These are phyloP conservation scores for Odontomyia ornata DNA, from an alignment of 2,888 invertebrate species.

Conservation along the genomic window DNA sequence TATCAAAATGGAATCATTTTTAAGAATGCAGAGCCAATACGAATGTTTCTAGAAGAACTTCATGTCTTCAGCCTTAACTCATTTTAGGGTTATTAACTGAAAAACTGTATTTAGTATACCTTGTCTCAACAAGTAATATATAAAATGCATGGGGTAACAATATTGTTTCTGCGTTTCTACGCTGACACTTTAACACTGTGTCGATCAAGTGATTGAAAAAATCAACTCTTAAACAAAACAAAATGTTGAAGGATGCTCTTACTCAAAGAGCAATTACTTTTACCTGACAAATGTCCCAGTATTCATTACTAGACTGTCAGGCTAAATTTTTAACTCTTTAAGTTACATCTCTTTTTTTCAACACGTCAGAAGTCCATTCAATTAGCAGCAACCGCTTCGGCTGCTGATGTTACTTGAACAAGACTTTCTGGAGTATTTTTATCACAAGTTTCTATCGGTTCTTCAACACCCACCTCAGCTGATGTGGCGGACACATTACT, in stretches of 20 bases:
- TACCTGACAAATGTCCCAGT: too few species aligned
- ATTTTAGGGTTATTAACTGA: slow-evolving; percentile 4
- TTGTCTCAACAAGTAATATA: neutral
- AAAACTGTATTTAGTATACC: neutral
- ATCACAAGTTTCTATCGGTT: slow-evolving; percentile 44
- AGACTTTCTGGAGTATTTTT: slow-evolving; percentile 46
- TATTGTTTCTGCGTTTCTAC: neutral
- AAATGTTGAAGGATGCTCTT: too few species aligned
- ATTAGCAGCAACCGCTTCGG: slow-evolving; percentile 45
- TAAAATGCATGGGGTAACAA: slow-evolving; percentile 10
- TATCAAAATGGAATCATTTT: too few species aligned
- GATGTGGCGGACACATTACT: neutral
- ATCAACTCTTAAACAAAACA: too few species aligned
- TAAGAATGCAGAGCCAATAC: too few species aligned
- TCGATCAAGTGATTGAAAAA: too few species aligned
- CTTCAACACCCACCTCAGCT: neutral
- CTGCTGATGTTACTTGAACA: slow-evolving; percentile 28
- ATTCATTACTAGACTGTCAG: too few species aligned
- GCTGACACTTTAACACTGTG: too few species aligned
- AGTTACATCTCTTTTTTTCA: too few species aligned
- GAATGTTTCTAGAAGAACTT: too few species aligned
- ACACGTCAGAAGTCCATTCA: slow-evolving; percentile 36
- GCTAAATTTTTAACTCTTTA: too few species aligned
- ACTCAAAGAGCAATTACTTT: too few species aligned
- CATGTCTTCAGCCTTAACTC: neutral